Evolutionary conservation across 2,888 invertebrate genomes (phyloP).

Genomic region (Parasteatoda lunata): DNA sequence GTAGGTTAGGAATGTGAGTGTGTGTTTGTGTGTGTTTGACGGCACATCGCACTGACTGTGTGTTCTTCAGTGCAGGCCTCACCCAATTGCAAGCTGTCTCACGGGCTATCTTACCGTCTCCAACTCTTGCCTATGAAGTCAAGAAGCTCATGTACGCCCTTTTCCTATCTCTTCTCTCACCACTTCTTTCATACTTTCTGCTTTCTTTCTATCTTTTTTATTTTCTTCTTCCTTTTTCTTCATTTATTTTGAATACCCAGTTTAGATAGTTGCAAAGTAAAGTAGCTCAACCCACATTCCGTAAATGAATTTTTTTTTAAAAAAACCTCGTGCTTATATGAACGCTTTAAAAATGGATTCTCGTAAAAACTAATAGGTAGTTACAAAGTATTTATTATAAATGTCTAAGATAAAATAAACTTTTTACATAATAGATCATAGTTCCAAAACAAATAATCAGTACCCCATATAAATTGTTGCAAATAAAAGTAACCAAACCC

Average conservation of each 20-base stretch:
- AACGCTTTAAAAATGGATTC: too few relatives aligned
- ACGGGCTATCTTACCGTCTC: constrained; percentile 84
- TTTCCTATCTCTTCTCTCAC: constrained; percentile 27
- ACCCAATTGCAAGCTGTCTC: constrained; percentile 76
- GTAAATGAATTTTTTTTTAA: too few relatives aligned
- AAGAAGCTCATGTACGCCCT: constrained; percentile 95
- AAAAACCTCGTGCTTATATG: too few relatives aligned
- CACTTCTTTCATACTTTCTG: constrained; percentile 31
- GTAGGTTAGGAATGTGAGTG: constrained; percentile 29
- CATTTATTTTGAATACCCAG: not conserved
- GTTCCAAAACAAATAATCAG: too few relatives aligned
- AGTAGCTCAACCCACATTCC: too few relatives aligned
- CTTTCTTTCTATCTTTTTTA: constrained; percentile 15
- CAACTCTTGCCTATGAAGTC: constrained; percentile 99
- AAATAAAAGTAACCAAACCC: too few relatives aligned
- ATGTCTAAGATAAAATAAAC: too few relatives aligned
- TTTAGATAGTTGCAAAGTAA: not conserved
- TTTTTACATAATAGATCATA: too few relatives aligned
- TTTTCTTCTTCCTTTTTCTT: not conserved
- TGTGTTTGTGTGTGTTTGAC: constrained; percentile 15
- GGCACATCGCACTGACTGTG: constrained; percentile 60
- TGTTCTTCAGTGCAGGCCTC: constrained; percentile 66
- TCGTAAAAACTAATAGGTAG: too few relatives aligned
- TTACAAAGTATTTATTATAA: too few relatives aligned
- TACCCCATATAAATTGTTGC: too few relatives aligned